Conservation (phyloP, 2,113 vertebrate genomes). For the Tragelaphus strepsiceros region DNA sequence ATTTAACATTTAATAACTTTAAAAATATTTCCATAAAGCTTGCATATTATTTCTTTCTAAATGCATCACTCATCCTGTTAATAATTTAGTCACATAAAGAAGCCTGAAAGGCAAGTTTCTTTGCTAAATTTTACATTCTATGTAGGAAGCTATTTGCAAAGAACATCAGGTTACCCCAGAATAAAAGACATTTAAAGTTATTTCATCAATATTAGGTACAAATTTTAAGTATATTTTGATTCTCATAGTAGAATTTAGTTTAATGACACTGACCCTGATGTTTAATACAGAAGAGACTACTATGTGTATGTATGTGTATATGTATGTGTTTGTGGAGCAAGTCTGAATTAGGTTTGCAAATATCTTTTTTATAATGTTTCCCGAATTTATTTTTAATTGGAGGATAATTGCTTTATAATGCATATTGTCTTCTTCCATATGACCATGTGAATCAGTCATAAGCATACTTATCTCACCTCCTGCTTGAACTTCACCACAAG, state of each 20-base stretch:
- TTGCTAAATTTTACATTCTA: background rate
- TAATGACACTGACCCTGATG: background rate
- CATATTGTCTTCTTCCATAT: accelerated
- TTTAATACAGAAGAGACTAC: background rate
- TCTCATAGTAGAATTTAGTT: background rate
- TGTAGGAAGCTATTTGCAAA: background rate
- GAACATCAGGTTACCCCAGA: background rate
- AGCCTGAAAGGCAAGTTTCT: background rate
- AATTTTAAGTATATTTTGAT: background rate
- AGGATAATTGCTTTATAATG: background rate
- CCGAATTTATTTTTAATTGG: background rate
- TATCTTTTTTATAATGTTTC: background rate
- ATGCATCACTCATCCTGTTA: background rate
- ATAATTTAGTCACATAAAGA: background rate
- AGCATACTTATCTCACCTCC: accelerated
- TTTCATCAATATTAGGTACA: background rate
- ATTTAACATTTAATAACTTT: slow-evolving; percentile 6
- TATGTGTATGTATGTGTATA: background rate
- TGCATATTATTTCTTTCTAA: background rate
- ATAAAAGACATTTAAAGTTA: background rate
- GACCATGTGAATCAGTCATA: background rate
- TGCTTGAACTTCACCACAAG: background rate
- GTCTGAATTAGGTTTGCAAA: background rate
- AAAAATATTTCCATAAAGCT: background rate
- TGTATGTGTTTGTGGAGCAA: background rate